Base-by-base conservation (phyloP, 2,888 invertebrate genomes). In the Plagodis dolabraria region DNA sequence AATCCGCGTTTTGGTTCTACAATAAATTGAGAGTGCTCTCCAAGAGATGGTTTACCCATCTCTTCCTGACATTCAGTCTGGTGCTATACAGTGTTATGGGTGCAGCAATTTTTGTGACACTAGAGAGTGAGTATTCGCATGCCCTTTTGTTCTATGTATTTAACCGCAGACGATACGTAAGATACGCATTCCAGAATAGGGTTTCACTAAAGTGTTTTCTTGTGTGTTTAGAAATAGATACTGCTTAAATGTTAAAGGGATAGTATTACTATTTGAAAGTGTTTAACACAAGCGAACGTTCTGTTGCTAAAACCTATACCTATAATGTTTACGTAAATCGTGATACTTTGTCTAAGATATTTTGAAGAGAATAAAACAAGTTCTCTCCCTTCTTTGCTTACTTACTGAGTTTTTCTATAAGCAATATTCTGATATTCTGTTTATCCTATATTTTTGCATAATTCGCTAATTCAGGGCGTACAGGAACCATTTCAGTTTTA, bases 11-110 rank as follows among this genome's bases (percentile, higher is more conserved):
- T 72, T 96, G 96, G 94, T 87, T 96, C 64, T 97, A 97, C 80
- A 95, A 95, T 67, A 97, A 96, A 90, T 92, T 97, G 65, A 95
- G 96, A 76, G 89, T 94, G 56, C 95, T 95, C 91, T 97, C 97
- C 2, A 95, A 94, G 75, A 95, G 94, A 77, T 98, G 98, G 97
- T 97, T 98, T 80, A 98, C 98, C 43, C 98, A 98, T 86, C 95
- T 97, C 63, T 97, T 97, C 83, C 93, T 98, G 75, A 94, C 96
- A 72, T 80, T 96, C 71, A 95, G 98, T 71, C 94, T 98, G 63
- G 88, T 95, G 55, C 83, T 95, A 54, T 98, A 98, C 84, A 97
- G 96, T 74, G 90, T 96, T 60, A 94, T 96, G 36, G 98, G 98
- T 35, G 98, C 97, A 0, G 87, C 95, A 48, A 87, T 97, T 38